A percentile compares a stretch with the other conserved stretches of the same genome.
Conservation (phyloP, 2,888 invertebrate genomes). For the Pseudococcus longispinus region DNA sequence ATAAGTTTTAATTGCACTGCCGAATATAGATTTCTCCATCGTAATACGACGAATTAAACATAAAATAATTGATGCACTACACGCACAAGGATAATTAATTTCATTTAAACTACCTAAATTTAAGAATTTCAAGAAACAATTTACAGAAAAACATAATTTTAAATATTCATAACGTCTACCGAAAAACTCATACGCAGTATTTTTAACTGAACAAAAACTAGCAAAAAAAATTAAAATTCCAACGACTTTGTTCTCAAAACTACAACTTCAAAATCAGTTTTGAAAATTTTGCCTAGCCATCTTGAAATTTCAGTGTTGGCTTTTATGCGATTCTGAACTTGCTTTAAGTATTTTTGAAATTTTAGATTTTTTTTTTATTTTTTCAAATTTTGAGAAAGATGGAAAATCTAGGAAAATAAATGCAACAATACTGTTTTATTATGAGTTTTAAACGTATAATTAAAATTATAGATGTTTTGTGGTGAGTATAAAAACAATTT, state of each 20-base stretch:
- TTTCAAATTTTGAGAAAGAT: too few species aligned
- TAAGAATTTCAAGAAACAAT: not conserved
- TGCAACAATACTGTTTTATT: too few species aligned
- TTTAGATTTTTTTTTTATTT: too few species aligned
- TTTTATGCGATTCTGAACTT: not conserved
- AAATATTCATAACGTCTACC: not conserved
- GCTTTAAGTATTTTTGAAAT: too few species aligned
- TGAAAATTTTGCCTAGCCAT: not conserved
- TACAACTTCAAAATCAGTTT: not conserved
- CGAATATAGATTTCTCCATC: constrained; percentile 42
- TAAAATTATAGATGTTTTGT: too few species aligned
- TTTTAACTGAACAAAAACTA: not conserved
- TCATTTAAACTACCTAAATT: not conserved
- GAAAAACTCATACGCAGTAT: not conserved
- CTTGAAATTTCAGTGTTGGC: not conserved
- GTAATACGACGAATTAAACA: not conserved
- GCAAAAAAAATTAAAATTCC: not conserved
- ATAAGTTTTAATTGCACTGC: constrained; percentile 41
- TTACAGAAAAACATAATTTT: not conserved
- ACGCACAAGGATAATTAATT: not conserved
- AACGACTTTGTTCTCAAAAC: not conserved
- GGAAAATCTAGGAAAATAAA: too few species aligned
- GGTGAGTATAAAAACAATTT: too few species aligned
- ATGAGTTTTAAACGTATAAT: too few species aligned
- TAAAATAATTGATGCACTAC: not conserved